These are phyloP conservation scores for Dynastes maya DNA, from an alignment of 2,888 invertebrate species.

Conservation along the genomic window DNA sequence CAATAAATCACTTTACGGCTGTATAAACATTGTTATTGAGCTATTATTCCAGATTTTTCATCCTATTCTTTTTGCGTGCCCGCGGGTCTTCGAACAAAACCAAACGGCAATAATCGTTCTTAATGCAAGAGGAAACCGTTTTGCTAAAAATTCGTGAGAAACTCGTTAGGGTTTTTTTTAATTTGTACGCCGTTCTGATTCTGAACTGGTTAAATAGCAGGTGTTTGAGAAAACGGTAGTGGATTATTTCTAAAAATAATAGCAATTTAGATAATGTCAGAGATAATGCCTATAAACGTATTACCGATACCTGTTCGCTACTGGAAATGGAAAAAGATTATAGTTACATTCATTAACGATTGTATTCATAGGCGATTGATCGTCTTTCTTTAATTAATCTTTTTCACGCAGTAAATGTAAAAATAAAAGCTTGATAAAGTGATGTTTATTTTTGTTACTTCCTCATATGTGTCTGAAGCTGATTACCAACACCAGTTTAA, in stretches of 20 bases:
- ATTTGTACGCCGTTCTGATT: conserved; percentile 1
- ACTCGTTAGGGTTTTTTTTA: conserved; percentile 32
- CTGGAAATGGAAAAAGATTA: conserved; percentile 42
- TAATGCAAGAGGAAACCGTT: neutral
- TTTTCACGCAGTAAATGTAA: conserved; percentile 22
- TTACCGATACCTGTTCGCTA: conserved; percentile 42
- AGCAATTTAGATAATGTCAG: conserved; percentile 47
- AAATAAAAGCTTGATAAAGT: conserved; percentile 30
- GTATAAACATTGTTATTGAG: conserved; percentile 36
- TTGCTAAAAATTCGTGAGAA: conserved; percentile 41
- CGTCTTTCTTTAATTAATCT: conserved; percentile 33
- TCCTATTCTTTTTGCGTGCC: neutral
- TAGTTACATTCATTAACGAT: conserved; percentile 40
- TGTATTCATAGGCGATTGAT: conserved; percentile 39
- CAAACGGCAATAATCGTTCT: conserved; percentile 1
- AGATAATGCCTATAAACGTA: conserved; percentile 41
- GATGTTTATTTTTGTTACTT: conserved; percentile 35
- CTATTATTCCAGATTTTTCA: conserved; percentile 4
- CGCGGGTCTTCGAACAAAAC: neutral
- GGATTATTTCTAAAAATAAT: conserved; percentile 47
- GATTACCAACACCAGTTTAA: neutral
- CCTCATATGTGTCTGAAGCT: neutral
- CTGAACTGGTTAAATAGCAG: conserved; percentile 48
- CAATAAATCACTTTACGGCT: conserved; percentile 22
- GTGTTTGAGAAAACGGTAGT: conserved; percentile 52